Evolutionary conservation across 2,113 vertebrate species (phyloP).

Genomic region (Oxygymnocypris stewartii): DNA sequence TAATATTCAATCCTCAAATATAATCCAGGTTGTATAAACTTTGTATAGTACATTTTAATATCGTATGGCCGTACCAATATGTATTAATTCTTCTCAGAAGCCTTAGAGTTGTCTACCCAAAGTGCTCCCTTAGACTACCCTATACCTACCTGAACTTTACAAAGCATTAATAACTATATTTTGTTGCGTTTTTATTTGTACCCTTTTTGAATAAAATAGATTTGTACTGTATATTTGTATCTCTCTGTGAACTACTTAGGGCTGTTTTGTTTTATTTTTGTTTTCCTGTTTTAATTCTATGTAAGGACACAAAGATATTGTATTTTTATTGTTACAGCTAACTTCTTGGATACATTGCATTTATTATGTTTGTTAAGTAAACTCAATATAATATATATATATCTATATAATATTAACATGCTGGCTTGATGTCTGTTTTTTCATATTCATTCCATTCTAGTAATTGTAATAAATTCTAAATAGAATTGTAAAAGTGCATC

Average conservation of each 20-base stretch:
- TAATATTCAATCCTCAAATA: conserved; percentile 84
- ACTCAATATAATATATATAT: conserved; percentile 84
- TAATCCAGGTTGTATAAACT: conserved; percentile 84
- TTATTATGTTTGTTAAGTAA: conserved; percentile 99
- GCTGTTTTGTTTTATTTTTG: conserved; percentile 79
- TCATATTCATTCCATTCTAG: background rate
- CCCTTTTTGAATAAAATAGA: conserved; percentile 99
- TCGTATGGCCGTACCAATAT: conserved; percentile 80
- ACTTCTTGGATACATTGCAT: conserved; percentile 95
- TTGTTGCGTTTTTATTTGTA: conserved; percentile 99
- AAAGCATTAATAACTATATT: conserved; percentile 99
- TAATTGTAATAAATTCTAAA: background rate
- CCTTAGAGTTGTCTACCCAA: conserved; percentile 83
- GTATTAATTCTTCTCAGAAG: conserved; percentile 83
- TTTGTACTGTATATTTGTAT: conserved; percentile 99
- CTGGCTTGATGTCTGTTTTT: conserved; percentile 59
- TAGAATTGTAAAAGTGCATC: background rate
- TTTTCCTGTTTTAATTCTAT: conserved; percentile 86
- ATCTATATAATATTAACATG: conserved; percentile 70
- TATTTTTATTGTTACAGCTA: conserved; percentile 99
- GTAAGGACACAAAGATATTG: conserved; percentile 99
- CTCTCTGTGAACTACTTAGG: conserved; percentile 93
- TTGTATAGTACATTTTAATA: conserved; percentile 84
- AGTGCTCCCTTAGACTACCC: conserved; percentile 83
- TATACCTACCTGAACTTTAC: conserved; percentile 82